Conservation (phyloP, 2,797 vertebrate species). For the Garrulus glandarius region DNA sequence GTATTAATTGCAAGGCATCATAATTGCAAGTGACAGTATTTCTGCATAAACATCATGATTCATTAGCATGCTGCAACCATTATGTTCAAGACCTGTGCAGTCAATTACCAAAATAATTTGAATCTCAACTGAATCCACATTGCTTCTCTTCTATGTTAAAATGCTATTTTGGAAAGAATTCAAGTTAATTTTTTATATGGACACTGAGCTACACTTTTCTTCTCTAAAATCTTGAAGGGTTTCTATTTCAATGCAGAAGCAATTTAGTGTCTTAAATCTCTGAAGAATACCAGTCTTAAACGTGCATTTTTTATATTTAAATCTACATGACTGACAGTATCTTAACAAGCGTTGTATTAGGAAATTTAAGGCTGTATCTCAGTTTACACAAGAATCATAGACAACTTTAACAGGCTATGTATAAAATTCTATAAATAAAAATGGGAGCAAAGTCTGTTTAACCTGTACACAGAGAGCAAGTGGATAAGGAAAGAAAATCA, state of each 20-base stretch:
- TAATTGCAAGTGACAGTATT: background rate
- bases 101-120: slow-evolving; percentile 15
- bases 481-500: slow-evolving; percentile 67
- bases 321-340: background rate
- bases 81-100: background rate
- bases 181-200: background rate
- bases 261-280: background rate
- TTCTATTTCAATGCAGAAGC: background rate
- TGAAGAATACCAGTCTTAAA: background rate
- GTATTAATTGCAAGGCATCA: background rate
- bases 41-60: background rate
- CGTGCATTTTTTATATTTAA: background rate
- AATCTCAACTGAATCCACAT: slow-evolving; percentile 2
- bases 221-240: background rate
- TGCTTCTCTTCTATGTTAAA: slow-evolving; percentile 51
- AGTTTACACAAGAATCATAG: background rate
- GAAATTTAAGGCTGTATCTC: slow-evolving; percentile 60
- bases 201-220: background rate
- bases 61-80: background rate
- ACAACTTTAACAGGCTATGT: background rate
- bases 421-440: slow-evolving; percentile 55
- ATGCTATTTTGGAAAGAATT: slow-evolving; percentile 35
- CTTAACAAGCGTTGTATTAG: background rate
- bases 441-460: slow-evolving; percentile 1
- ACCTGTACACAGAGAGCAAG: slow-evolving; percentile 42